Conservation (phyloP, 1,140 invertebrate species). For the Drosophila arizonae region DNA sequence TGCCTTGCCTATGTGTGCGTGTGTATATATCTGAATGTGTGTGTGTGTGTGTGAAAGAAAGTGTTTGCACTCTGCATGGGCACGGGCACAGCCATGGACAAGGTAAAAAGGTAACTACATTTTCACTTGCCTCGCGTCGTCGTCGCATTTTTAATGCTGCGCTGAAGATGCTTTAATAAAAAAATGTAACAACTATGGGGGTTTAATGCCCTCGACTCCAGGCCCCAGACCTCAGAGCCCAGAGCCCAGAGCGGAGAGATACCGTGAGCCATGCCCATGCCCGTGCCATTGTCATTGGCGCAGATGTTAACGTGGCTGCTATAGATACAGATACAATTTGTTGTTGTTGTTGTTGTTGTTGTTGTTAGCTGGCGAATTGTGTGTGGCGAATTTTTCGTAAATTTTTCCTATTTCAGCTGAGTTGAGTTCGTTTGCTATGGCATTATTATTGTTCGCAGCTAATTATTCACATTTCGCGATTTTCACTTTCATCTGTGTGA, state of each 20-base stretch:
- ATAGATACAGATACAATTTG: constrained; percentile 53
- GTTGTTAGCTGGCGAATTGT: constrained; percentile 42
- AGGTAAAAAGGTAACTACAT: constrained; percentile 72
- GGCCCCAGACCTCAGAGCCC: constrained; percentile 18
- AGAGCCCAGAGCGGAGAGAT: background rate
- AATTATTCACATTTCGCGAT: constrained; percentile 79
- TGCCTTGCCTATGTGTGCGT: constrained; percentile 8
- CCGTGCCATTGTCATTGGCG: constrained; percentile 71
- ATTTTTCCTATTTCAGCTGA: constrained; percentile 64
- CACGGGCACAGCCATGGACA: constrained; percentile 15
- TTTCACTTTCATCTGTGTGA: constrained; percentile 80
- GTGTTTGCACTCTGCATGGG: constrained; percentile 33
- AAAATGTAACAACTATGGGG: constrained; percentile 48
- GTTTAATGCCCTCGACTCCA: constrained; percentile 67
- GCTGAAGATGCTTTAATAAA: constrained; percentile 65
- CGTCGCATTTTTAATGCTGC: constrained; percentile 62
- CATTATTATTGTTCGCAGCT: constrained; percentile 74
- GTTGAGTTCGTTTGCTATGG: constrained; percentile 56
- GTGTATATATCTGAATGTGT: background rate
- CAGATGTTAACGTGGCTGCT: constrained; percentile 32
- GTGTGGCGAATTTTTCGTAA: constrained; percentile 62
- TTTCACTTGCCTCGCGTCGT: constrained; percentile 71
- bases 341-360: constrained; percentile 40
- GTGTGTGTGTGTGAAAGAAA: constrained; percentile 60
- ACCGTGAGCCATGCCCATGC: constrained; percentile 29